These are phyloP conservation scores for Egretta garzetta DNA, from an alignment of 2,113 vertebrate species.

Conservation along the genomic window DNA sequence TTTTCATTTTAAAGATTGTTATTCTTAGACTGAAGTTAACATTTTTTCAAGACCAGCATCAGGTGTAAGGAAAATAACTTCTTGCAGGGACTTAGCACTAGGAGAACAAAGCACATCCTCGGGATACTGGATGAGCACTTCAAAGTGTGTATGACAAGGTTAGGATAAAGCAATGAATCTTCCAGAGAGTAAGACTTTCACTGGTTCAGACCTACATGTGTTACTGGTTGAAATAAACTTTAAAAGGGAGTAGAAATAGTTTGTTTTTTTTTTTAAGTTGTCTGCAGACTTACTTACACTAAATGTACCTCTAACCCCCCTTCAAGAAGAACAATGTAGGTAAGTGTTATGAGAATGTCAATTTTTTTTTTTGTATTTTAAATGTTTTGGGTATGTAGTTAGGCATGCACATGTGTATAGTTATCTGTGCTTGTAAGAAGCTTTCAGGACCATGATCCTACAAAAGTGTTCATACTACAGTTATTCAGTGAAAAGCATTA, in stretches of 20 bases:
- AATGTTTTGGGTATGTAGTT: neutral
- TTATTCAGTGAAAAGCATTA: neutral
- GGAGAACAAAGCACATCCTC: neutral
- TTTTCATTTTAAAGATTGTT: neutral
- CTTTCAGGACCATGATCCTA: rapidly evolving
- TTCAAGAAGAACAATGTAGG: neutral
- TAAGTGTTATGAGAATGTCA: neutral
- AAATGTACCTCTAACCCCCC: neutral
- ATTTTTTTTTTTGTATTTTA: neutral
- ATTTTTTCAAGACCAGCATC: neutral
- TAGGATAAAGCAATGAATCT: neutral
- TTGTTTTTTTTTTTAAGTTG: neutral
- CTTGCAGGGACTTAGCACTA: neutral
- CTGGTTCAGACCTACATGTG: neutral
- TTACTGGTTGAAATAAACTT: neutral
- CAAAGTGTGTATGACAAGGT: too few species aligned
- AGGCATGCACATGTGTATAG: rapidly evolving
- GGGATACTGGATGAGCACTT: too few species aligned
- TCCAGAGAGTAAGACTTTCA: neutral
- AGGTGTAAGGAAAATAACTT: neutral
- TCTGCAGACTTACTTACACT: neutral
- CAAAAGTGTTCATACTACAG: neutral
- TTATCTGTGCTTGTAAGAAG: neutral
- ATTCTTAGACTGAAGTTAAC: neutral
- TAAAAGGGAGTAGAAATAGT: neutral